Evolutionary conservation across 1,140 invertebrate genomes (phyloP).

Genomic region (Drosophila triauraria): DNA sequence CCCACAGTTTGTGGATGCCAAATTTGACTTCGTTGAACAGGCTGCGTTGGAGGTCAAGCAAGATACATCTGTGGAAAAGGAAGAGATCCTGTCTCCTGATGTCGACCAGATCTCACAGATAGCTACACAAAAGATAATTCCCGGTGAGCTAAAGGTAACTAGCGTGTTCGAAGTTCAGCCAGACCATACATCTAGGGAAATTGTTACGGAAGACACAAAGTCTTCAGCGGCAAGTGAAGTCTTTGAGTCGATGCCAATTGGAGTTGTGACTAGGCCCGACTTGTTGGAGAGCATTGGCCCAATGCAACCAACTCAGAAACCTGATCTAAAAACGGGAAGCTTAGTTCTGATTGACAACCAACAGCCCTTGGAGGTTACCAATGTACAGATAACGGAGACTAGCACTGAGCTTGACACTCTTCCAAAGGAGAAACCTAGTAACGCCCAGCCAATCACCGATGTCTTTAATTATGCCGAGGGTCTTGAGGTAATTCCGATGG

Average conservation of each 20-base stretch:
- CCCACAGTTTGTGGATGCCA: slow-evolving; percentile 42
- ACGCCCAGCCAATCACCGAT: slow-evolving; percentile 35
- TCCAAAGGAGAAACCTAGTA: neutral
- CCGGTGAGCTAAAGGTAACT: slow-evolving; percentile 38
- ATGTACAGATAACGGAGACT: slow-evolving; percentile 57
- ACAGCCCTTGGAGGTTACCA: slow-evolving; percentile 55
- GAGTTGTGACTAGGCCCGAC: slow-evolving; percentile 36
- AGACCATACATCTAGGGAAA: slow-evolving; percentile 22
- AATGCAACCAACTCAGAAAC: slow-evolving; percentile 25
- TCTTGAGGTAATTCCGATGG: slow-evolving; percentile 41
- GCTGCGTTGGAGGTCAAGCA: slow-evolving; percentile 57
- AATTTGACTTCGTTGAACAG: slow-evolving; percentile 57
- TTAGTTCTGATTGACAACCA: slow-evolving; percentile 42
- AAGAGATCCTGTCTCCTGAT: slow-evolving; percentile 12
- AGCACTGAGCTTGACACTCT: slow-evolving; percentile 21
- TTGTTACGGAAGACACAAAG: slow-evolving; percentile 18
- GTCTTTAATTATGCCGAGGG: slow-evolving; percentile 46
- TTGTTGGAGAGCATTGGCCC: slow-evolving; percentile 19
- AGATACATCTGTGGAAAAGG: slow-evolving; percentile 50
- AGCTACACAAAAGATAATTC: slow-evolving; percentile 21
- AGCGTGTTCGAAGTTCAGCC: slow-evolving; percentile 50
- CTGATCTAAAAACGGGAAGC: slow-evolving; percentile 41
- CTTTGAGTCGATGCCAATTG: slow-evolving; percentile 51
- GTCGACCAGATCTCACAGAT: slow-evolving; percentile 9
- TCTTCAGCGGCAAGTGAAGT: slow-evolving; percentile 17